These are phyloP conservation scores for Portunus trituberculatus DNA, from an alignment of 1,140 invertebrate genomes.

Conservation along the genomic window DNA sequence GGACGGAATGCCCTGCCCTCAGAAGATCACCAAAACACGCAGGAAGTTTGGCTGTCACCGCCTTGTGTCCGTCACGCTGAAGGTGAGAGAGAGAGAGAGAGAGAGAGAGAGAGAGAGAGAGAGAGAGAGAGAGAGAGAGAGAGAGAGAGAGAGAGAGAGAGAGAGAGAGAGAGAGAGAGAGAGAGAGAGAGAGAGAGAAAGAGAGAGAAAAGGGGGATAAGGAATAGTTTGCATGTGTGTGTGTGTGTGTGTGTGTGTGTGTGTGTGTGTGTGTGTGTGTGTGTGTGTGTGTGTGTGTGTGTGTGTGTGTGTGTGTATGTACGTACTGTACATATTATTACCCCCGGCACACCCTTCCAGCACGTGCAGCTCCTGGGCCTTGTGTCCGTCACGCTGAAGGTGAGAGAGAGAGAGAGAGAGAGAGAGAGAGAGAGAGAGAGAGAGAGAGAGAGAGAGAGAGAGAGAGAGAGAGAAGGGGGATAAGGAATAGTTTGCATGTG, in stretches of 20 bases:
- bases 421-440: too few species aligned
- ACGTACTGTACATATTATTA: not conserved
- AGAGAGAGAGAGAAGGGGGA: too few species aligned
- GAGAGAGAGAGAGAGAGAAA: not conserved
- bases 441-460: too few species aligned
- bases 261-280: too few species aligned
- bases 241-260: too few species aligned
- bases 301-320: not conserved
- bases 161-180: slow-evolving; percentile 39
- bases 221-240: too few species aligned
- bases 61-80: slow-evolving; percentile 28
- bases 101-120: slow-evolving; percentile 55
- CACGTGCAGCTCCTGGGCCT: not conserved
- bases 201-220: too few species aligned
- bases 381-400: too few species aligned
- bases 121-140: slow-evolving; percentile 55
- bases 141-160: slow-evolving; percentile 55
- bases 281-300: too few species aligned
- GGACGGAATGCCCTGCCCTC: slow-evolving; percentile 35
- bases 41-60: slow-evolving; percentile 56
- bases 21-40: slow-evolving; percentile 40
- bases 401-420: too few species aligned
- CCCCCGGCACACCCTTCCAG: not conserved
- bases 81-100: slow-evolving; percentile 57
- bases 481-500: too few species aligned